phyloP scores from a whole-genome alignment of 2,113 vertebrate genomes.

The Sarotherodon lohbergeri region DNA sequence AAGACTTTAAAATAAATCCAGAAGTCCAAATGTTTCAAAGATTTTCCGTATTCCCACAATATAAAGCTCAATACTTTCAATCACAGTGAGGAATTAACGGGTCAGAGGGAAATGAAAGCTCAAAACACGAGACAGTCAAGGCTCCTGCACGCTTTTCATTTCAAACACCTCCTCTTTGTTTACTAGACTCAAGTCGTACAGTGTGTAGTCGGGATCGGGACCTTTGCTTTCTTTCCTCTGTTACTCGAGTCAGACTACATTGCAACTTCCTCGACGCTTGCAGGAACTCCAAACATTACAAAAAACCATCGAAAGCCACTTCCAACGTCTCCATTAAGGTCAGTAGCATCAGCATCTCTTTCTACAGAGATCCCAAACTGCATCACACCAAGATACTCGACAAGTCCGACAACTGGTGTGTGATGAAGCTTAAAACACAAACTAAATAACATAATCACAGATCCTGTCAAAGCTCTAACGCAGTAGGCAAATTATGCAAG shows the following conservation, averaged over 20 bases:
- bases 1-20: not conserved
- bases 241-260: not conserved
- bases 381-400: not conserved
- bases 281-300: not conserved
- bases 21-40: not conserved
- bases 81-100: conserved; percentile 38
- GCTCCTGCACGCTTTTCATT: not conserved
- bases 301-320: not conserved
- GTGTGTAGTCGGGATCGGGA: not conserved
- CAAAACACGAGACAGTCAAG: not conserved
- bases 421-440: not conserved
- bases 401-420: not conserved
- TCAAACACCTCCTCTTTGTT: not conserved
- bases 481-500: not conserved
- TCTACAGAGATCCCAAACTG: not conserved
- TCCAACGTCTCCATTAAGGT: not conserved
- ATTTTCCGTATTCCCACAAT: not conserved
- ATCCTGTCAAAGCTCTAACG: not conserved
- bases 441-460: not conserved
- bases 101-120: not conserved
- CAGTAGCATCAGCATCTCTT: conserved; percentile 38
- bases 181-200: not conserved
- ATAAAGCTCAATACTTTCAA: not conserved
- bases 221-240: not conserved
- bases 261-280: not conserved